Evolutionary conservation across 2,797 vertebrate genomes (phyloP).

Genomic region (Phataginus tricuspis): DNA sequence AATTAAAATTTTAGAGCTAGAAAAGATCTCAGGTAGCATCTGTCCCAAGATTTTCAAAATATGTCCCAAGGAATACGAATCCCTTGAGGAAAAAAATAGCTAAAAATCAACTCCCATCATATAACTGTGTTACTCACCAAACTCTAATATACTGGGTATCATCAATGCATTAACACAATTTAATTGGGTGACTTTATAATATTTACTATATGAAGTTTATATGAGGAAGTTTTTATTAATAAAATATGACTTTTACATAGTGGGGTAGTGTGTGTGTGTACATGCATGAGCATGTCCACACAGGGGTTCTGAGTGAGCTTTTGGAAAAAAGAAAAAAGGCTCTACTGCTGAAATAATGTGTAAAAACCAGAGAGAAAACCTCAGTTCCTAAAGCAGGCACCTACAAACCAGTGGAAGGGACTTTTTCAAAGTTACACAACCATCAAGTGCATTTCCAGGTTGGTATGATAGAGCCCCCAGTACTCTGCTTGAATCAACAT

Average conservation of each 20-base stretch:
- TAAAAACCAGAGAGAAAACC: constrained; percentile 36
- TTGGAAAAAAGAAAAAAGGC: neutral
- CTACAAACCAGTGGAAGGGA: neutral
- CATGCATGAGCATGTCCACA: no score
- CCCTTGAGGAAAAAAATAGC: neutral
- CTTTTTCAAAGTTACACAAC: constrained; percentile 14
- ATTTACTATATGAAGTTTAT: constrained; percentile 14
- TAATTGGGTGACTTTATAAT: constrained; percentile 31
- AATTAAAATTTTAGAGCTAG: constrained; percentile 21
- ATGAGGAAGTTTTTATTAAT: constrained; percentile 31
- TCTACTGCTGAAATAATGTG: constrained; percentile 24
- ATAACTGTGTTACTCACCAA: constrained; percentile 20
- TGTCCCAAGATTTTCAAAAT: constrained; percentile 32
- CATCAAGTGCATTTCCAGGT: neutral
- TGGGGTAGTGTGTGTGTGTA: neutral
- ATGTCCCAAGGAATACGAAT: neutral
- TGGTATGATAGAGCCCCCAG: neutral
- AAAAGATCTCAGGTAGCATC: constrained; percentile 3
- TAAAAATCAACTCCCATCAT: neutral
- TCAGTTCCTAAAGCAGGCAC: constrained; percentile 33
- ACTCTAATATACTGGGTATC: neutral
- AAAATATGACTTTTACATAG: constrained; percentile 43
- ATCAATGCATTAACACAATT: constrained; percentile 5
- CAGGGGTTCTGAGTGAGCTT: neutral
- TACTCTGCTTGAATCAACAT: neutral